Base-by-base conservation (phyloP, 2,888 invertebrate genomes). In the Ferdinandea cuprea region DNA sequence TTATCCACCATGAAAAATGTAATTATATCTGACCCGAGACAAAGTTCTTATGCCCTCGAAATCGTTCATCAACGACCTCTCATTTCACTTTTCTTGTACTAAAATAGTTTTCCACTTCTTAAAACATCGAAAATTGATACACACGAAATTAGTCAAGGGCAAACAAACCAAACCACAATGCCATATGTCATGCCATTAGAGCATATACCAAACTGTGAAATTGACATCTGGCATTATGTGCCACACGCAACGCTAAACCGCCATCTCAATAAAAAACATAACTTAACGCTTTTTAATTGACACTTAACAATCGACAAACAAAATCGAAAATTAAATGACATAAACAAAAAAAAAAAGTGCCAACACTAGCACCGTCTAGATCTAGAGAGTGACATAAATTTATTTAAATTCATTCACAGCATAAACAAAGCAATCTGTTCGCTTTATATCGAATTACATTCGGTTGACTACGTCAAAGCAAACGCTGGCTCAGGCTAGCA, bases 391-490 rank as follows among this genome's bases (percentile, higher is more conserved):
- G 25, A 21, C 11, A 52, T 40, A 56, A 46, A 68, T 56, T 56
- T 68, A 56, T 56, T 68, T 46, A 68, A 54, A 68, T 68, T 44
- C 32, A 68, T 68, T 56, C 68, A 30, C 2, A 32, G 3, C 44
- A 25, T 11, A 32, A 68, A 32, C 54, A 44, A 54, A 68, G 35
- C 28, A 44, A 25, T 44, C 68, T 56, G 54, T 56, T 28, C 44
- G 15, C 13, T 11, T 54, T 44, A 56, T 42, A 68, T 68, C 35
- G 46, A 54, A 56, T 68, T 68, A 68, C 68, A 7, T 56, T 35
- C 68, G 68, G 6, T 32, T 56, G 68, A 46, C 56, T 68, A 17
- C 56, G 44, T 68, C n/a, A 54, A 54, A 46, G 25, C 11, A 8
- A 25, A 25, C 44, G 5, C 25, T 25, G 25, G 25, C 25, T 5